Evolutionary conservation across 2,113 vertebrate species (phyloP).

Genomic region (Gorsachius goisagi): DNA sequence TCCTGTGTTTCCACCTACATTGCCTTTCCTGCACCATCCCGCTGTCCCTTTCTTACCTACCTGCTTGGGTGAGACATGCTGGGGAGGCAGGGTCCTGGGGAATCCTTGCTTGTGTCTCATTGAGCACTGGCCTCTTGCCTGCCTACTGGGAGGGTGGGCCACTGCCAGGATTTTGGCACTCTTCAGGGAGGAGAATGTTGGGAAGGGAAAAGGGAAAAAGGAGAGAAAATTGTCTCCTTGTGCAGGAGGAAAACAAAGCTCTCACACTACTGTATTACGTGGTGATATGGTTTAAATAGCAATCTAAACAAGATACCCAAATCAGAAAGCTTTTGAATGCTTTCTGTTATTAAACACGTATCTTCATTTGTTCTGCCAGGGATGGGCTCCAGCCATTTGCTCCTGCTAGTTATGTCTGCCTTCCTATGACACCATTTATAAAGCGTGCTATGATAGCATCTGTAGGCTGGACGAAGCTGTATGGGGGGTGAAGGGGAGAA

Average conservation of each 20-base stretch:
- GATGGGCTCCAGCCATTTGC: background rate
- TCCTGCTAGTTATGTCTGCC: background rate
- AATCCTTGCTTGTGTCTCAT: background rate
- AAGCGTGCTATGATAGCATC: background rate
- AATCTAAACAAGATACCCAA: background rate
- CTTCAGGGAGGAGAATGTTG: background rate
- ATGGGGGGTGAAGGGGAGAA: background rate
- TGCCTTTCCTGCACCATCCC: background rate
- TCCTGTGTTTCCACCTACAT: background rate
- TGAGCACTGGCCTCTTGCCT: background rate
- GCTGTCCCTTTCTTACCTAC: background rate
- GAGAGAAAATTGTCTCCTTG: background rate
- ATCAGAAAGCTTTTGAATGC: background rate
- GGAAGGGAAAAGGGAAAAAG: background rate
- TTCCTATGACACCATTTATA: conserved; percentile 35
- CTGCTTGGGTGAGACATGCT: rapidly evolving
- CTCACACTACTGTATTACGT: background rate
- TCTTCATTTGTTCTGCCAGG: conserved; percentile 22
- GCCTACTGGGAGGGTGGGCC: rapidly evolving
- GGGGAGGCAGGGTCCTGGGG: background rate
- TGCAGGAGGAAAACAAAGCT: background rate
- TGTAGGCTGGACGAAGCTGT: background rate
- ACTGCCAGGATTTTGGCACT: background rate
- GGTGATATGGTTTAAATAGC: background rate
- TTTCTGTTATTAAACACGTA: conserved; percentile 10